A percentile compares a stretch with the other conserved stretches of the same genome.
phyloP scores from a whole-genome alignment of 2,113 vertebrate species.

The Solenodon paradoxus region DNA sequence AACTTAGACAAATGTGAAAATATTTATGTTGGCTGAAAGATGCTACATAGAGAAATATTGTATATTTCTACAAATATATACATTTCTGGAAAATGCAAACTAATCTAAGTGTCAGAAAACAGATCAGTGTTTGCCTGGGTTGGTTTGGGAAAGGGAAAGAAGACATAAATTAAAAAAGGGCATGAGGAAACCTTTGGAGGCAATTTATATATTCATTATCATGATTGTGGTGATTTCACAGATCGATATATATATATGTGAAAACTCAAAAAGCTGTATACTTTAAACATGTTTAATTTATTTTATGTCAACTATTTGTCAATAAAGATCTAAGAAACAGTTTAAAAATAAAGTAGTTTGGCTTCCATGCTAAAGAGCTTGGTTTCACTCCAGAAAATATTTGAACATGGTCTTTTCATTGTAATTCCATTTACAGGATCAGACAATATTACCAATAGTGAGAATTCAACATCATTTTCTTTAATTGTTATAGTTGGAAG shows the following conservation, averaged over 20 bases:
- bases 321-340: neutral
- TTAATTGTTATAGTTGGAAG: neutral
- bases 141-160: accelerated
- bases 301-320: neutral
- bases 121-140: neutral
- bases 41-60: neutral
- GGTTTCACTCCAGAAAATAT: neutral
- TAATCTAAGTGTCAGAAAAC: neutral
- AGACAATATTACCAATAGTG: neutral
- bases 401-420: neutral
- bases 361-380: neutral
- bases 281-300: neutral
- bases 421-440: neutral
- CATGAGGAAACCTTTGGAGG: neutral
- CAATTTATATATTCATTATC: neutral
- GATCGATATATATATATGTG: neutral
- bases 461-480: neutral
- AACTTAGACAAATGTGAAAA: neutral
- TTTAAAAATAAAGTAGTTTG: neutral
- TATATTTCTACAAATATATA: neutral
- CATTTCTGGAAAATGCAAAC: neutral
- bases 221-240: neutral
- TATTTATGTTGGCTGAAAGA: neutral
- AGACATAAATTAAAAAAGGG: neutral
- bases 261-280: neutral